Conservation (phyloP, 2,888 invertebrate genomes). For the Euproctis similis region DNA sequence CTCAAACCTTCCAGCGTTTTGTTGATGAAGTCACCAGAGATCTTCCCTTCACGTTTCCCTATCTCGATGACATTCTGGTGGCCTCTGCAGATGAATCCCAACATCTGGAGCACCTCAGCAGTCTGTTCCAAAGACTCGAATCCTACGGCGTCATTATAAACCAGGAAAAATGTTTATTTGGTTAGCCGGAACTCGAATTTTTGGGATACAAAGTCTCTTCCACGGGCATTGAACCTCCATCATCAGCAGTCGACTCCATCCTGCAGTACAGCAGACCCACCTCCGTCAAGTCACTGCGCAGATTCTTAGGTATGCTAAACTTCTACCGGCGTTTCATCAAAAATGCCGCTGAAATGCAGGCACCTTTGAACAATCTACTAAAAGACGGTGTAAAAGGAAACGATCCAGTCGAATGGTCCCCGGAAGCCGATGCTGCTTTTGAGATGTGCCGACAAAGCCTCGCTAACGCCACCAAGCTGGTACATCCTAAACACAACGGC, state of each 20-base stretch:
- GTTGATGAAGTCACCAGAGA: not conserved
- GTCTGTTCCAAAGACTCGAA: not conserved
- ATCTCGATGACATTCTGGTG: not conserved
- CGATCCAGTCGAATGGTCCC: not conserved
- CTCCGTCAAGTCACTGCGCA: not conserved
- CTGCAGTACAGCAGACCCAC: not conserved
- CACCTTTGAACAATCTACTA: too few relatives aligned
- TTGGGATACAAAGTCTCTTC: not conserved
- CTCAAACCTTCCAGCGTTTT: not conserved
- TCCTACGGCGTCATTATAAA: not conserved
- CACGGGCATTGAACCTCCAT: not conserved
- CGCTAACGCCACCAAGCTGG: not conserved
- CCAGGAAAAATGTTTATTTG: not conserved
- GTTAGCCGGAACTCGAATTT: not conserved
- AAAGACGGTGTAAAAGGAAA: not conserved
- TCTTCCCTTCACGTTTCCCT: not conserved
- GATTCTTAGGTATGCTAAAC: conserved; percentile 1
- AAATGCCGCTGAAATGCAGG: not conserved
- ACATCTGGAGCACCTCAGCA: not conserved
- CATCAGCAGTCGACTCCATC: not conserved
- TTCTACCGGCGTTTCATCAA: not conserved
- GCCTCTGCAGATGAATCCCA: not conserved
- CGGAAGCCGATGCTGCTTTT: not conserved
- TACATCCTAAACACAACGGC: not conserved
- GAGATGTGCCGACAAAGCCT: not conserved